These are phyloP conservation scores for Sphaerophoria rueppellii DNA, from an alignment of 2,888 invertebrate genomes.

Conservation along the genomic window DNA sequence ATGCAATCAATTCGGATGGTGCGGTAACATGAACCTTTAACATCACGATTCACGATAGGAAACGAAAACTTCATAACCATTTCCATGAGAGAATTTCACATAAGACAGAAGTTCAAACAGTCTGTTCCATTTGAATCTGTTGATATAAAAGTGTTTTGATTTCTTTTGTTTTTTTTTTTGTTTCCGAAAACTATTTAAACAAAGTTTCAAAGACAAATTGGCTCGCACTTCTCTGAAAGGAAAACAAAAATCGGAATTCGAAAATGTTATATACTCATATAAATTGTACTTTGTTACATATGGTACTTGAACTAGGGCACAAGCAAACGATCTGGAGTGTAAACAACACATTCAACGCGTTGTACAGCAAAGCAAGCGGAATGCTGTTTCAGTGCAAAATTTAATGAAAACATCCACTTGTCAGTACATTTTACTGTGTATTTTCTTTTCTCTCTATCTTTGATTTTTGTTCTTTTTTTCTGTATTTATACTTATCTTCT, in stretches of 20 bases:
- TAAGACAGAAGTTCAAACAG: too few relatives aligned
- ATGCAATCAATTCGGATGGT: conserved; percentile 40
- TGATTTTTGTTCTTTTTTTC: not conserved
- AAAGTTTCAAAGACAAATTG: too few relatives aligned
- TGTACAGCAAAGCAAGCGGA: too few relatives aligned
- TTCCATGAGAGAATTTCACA: too few relatives aligned
- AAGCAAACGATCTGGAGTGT: not conserved
- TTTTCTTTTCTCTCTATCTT: not conserved
- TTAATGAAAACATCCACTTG: conserved; percentile 12
- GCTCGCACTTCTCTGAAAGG: too few relatives aligned
- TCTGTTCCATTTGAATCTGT: too few relatives aligned
- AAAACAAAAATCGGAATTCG: too few relatives aligned
- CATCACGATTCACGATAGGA: not conserved
- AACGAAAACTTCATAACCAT: not conserved
- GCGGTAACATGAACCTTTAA: conserved; percentile 31
- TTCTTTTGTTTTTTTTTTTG: too few relatives aligned
- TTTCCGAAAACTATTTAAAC: too few relatives aligned
- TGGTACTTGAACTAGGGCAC: not conserved
- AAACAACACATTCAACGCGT: not conserved
- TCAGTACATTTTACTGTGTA: not conserved
- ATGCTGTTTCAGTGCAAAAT: not conserved
- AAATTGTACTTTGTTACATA: too few relatives aligned
- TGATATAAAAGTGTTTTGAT: too few relatives aligned
- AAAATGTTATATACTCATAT: too few relatives aligned
- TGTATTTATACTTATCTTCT: not conserved